phyloP scores from a whole-genome alignment of 2,113 vertebrate genomes.

The Oreochromis tanganicae region DNA sequence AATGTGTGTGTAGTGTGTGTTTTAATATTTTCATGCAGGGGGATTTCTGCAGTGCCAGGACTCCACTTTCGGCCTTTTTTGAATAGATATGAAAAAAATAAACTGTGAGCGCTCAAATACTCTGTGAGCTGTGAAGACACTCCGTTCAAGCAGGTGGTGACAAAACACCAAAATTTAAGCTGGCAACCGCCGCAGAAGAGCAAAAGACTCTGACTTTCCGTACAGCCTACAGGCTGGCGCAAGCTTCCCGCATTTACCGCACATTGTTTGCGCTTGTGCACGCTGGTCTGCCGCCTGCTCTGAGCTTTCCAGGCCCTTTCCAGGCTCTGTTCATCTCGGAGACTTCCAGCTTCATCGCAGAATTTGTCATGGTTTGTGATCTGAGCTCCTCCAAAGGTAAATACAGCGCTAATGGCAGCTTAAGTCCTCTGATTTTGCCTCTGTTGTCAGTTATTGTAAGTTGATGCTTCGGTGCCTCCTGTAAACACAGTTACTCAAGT shows the following conservation, averaged over 20 bases:
- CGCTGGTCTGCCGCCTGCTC: not conserved
- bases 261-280: not conserved
- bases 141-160: not conserved
- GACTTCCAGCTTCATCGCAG: too few relatives aligned
- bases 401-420: too few relatives aligned
- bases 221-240: not conserved
- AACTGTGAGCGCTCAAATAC: not conserved
- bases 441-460: too few relatives aligned
- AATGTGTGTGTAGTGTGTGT: not conserved
- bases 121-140: not conserved
- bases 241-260: not conserved
- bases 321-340: too few relatives aligned
- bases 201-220: fast-evolving
- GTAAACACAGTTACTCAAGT: too few relatives aligned
- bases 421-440: too few relatives aligned
- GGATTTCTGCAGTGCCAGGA: not conserved
- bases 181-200: not conserved
- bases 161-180: not conserved
- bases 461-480: too few relatives aligned
- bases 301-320: not conserved
- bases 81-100: not conserved
- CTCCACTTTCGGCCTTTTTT: not conserved
- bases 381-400: too few relatives aligned
- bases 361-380: too few relatives aligned
- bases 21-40: not conserved